Conservation (phyloP, 2,113 vertebrate genomes). For the Festucalex cinctus region DNA sequence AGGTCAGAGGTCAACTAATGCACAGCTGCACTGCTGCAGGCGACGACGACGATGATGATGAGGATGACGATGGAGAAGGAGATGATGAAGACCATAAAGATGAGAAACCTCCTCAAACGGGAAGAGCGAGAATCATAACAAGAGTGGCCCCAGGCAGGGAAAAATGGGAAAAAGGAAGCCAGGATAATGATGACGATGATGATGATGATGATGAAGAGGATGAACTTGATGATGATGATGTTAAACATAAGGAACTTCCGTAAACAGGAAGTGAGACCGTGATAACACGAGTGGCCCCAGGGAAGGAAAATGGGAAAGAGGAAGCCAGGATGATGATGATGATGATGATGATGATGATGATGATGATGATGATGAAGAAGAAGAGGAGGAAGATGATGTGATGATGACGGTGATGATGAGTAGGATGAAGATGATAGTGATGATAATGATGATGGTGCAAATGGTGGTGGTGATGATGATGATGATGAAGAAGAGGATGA, state of each 20-base stretch:
- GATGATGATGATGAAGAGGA: not conserved
- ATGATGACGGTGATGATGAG: not conserved
- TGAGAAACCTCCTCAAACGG: not conserved
- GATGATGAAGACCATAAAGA: not conserved
- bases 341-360: not conserved
- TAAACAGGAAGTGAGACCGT: not conserved
- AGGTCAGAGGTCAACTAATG: not conserved
- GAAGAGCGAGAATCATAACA: not conserved
- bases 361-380: not conserved
- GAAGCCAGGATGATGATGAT: not conserved
- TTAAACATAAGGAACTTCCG: not conserved
- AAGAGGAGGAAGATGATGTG: not conserved
- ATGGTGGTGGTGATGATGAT: too few species aligned
- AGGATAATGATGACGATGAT: not conserved
- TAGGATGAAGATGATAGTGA: not conserved
- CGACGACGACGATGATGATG: not conserved
- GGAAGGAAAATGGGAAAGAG: not conserved
- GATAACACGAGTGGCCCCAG: not conserved
- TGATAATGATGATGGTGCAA: too few species aligned
- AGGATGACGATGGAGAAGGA: not conserved
- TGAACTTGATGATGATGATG: slow-evolving; percentile 4
- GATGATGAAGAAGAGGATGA: too few species aligned
- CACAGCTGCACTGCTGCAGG: not conserved
- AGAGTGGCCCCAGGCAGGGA: not conserved
- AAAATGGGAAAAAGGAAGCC: not conserved